A percentile compares a stretch with the other conserved stretches of the same genome.
Conservation (phyloP, 2,113 vertebrate genomes). For the Myrmophylax atrothorax region DNA sequence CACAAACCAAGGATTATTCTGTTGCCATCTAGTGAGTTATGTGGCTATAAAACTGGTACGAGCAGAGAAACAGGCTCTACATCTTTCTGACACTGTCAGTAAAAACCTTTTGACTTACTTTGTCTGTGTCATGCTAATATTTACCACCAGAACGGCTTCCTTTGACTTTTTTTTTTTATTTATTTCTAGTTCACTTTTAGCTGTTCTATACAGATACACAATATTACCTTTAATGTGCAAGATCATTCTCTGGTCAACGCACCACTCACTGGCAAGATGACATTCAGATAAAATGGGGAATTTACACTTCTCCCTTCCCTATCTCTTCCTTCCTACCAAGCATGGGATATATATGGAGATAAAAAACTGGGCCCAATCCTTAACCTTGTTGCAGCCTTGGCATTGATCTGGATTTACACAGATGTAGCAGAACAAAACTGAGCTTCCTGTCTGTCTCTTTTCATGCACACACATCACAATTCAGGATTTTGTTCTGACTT, state of each 20-base stretch:
- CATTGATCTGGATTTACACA: not conserved
- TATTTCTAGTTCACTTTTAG: constrained; percentile 25
- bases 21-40: constrained; percentile 6
- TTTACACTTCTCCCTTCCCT: not conserved
- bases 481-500: constrained; percentile 53
- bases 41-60: not conserved
- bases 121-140: not conserved
- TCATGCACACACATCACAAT: constrained; percentile 18
- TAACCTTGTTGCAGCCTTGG: not conserved
- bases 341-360: not conserved
- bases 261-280: not conserved
- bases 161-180: constrained; percentile 16
- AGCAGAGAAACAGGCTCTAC: constrained; percentile 23
- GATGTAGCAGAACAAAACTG: not conserved
- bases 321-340: not conserved
- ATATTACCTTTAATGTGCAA: constrained; percentile 6
- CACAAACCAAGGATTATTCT: constrained; percentile 37
- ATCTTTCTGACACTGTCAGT: not conserved
- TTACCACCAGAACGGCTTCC: constrained; percentile 19
- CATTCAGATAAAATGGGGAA: not conserved
- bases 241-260: not conserved
- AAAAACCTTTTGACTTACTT: constrained; percentile 47
- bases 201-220: constrained; percentile 11
- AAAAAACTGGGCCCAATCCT: not conserved
- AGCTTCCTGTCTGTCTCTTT: constrained; percentile 1